phyloP scores from a whole-genome alignment of 2,113 vertebrate genomes.

The Atherinomorus stipes region DNA sequence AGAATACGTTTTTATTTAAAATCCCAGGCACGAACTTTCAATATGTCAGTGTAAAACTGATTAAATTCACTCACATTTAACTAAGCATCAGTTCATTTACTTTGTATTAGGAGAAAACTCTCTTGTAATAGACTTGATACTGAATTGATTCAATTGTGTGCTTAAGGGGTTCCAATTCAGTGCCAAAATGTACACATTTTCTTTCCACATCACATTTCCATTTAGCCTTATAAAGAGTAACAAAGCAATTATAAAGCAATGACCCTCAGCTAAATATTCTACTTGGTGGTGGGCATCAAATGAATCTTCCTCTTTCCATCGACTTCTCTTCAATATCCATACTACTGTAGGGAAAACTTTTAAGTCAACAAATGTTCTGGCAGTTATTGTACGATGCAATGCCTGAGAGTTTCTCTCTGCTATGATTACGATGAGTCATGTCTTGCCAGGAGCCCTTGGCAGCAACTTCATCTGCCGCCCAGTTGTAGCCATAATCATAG shows the following conservation, averaged over 20 bases:
- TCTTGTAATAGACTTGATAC: constrained; percentile 22
- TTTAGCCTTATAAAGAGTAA: constrained; percentile 4
- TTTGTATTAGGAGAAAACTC: constrained; percentile 14
- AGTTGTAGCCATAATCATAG: constrained; percentile 30
- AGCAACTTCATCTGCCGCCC: constrained; percentile 27
- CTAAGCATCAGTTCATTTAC: constrained; percentile 34
- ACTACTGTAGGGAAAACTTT: constrained; percentile 25
- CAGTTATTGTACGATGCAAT: constrained; percentile 35
- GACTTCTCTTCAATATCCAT: constrained; percentile 1
- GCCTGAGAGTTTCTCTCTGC: constrained; percentile 40
- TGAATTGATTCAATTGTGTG: constrained; percentile 14
- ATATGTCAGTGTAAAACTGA: constrained; percentile 9
- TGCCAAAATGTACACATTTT: background rate
- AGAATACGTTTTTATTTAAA: background rate
- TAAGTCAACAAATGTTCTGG: constrained; percentile 47
- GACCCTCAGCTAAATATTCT: constrained; percentile 6
- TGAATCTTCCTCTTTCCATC: background rate
- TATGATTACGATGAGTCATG: constrained; percentile 37
- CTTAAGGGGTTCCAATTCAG: background rate
- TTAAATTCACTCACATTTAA: constrained; percentile 43
- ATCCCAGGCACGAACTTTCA: background rate
- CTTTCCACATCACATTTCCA: constrained; percentile 1
- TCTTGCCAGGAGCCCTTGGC: constrained; percentile 47
- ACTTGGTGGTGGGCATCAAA: background rate
- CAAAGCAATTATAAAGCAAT: constrained; percentile 12